These are phyloP conservation scores for Tichodroma muraria DNA, from an alignment of 2,113 vertebrate species.

Conservation along the genomic window DNA sequence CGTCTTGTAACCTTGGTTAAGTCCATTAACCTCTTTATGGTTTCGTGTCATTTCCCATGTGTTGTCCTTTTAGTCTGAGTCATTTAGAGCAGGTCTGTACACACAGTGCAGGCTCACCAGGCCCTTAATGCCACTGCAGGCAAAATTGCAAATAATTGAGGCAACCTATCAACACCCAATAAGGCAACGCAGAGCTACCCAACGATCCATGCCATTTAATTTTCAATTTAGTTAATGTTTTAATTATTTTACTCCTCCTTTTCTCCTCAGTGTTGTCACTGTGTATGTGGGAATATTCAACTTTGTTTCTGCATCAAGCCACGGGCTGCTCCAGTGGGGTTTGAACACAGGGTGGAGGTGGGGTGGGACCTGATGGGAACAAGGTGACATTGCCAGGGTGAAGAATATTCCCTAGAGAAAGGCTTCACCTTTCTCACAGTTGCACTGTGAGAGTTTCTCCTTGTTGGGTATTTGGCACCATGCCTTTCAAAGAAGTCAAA, in stretches of 20 bases:
- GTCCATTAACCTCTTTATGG: constrained; percentile 42
- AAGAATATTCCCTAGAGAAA: background rate
- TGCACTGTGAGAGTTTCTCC: background rate
- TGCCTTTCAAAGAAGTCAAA: background rate
- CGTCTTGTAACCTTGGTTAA: constrained; percentile 15
- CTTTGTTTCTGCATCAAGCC: background rate
- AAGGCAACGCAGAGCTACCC: background rate
- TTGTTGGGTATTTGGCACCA: background rate
- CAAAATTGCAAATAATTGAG: constrained; percentile 3
- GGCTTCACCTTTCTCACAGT: background rate
- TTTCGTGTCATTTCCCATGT: constrained; percentile 14
- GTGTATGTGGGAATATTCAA: background rate
- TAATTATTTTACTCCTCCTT: constrained; percentile 42
- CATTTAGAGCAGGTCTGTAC: background rate
- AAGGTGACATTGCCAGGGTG: background rate
- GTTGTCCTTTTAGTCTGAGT: constrained; percentile 6
- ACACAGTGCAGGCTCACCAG: background rate
- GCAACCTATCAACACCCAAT: constrained; percentile 37
- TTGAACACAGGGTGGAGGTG: background rate
- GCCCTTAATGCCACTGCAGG: background rate
- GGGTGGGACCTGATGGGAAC: background rate
- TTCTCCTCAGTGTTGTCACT: background rate
- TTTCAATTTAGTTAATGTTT: constrained; percentile 41
- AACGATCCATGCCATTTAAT: constrained; percentile 33
- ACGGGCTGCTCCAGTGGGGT: background rate